Conservation (phyloP, 2,888 invertebrate genomes). For the Helleia helle region DNA sequence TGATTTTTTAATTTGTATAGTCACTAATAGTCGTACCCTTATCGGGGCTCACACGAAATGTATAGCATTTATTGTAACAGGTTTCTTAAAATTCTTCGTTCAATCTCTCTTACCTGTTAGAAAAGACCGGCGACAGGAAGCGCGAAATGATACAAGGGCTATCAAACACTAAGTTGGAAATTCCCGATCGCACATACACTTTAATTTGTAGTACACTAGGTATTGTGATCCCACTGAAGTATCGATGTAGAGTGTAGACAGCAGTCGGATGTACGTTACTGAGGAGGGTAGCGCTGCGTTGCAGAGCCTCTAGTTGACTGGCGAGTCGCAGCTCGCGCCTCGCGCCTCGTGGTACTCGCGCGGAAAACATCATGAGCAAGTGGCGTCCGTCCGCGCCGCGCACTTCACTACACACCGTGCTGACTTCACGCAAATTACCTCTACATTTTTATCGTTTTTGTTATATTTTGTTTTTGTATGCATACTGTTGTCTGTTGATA, state of each 20-base stretch:
- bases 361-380: conserved; percentile 1
- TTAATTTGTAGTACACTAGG: conserved; percentile 19
- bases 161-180: conserved; percentile 38
- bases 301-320: conserved; percentile 58
- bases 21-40: too few relatives aligned
- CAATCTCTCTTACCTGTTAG: conserved; percentile 46
- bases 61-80: conserved; percentile 5
- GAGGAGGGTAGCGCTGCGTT: conserved; percentile 51
- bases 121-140: conserved; percentile 43
- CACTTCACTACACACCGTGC: neutral
- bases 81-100: conserved; percentile 4
- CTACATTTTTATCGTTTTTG: too few relatives aligned
- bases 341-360: conserved; percentile 19
- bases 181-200: conserved; percentile 38
- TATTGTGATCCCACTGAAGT: conserved; percentile 16
- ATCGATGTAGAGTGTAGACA: conserved; percentile 16
- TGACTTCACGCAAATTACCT: too few relatives aligned
- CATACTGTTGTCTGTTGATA: too few relatives aligned
- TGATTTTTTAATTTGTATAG: too few relatives aligned
- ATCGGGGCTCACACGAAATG: too few relatives aligned
- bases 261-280: conserved; percentile 15
- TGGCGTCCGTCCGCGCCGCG: neutral
- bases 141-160: conserved; percentile 32
- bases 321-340: conserved; percentile 22
- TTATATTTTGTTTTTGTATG: too few relatives aligned